Conservation (phyloP, 1,140 invertebrate genomes). For the Chionoecetes opilio region DNA sequence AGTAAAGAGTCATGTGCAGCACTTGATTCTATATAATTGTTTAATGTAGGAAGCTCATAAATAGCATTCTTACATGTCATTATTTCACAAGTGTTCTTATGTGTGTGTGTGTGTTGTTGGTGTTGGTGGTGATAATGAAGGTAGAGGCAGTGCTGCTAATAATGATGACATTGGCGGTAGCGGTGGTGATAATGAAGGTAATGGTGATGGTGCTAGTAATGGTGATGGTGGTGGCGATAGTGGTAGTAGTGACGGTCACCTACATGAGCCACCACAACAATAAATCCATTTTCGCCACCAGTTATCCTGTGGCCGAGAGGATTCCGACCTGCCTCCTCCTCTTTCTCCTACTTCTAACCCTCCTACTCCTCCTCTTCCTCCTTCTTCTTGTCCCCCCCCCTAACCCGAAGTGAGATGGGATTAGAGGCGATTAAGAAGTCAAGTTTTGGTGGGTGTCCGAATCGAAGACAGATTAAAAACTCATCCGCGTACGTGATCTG, state of each 20-base stretch:
- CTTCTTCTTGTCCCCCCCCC: background rate
- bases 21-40: background rate
- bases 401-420: constrained; percentile 47
- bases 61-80: background rate
- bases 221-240: background rate
- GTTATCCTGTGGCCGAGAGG: background rate
- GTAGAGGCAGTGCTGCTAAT: too few species aligned
- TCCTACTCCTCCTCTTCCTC: background rate
- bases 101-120: background rate
- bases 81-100: background rate
- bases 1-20: background rate
- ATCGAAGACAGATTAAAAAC: constrained; percentile 42
- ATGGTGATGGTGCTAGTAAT: background rate
- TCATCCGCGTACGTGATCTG: constrained; percentile 28
- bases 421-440: constrained; percentile 70
- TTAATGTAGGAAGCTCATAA: background rate
- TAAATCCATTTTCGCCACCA: constrained; percentile 52
- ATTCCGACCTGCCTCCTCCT: background rate
- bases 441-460: constrained; percentile 53
- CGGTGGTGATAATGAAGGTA: background rate
- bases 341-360: background rate
- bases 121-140: too few species aligned
- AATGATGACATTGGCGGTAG: too few species aligned
- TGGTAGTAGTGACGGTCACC: background rate
- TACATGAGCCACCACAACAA: constrained; percentile 30